Evolutionary conservation across 2,113 vertebrate genomes (phyloP).

Genomic region (Pelecanoides urinatrix): DNA sequence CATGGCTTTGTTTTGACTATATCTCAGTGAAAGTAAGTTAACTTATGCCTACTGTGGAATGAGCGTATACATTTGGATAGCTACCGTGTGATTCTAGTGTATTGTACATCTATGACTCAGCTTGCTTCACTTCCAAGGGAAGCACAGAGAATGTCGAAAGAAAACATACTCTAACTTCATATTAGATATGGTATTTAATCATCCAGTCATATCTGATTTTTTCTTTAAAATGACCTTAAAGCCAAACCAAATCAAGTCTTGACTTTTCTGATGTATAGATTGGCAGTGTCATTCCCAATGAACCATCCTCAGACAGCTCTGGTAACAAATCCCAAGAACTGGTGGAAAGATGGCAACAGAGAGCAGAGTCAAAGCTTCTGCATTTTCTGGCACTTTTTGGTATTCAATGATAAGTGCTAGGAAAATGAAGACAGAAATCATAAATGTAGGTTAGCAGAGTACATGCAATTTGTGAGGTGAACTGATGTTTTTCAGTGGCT

Average conservation of each 20-base stretch:
- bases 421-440: background rate
- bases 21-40: background rate
- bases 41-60: background rate
- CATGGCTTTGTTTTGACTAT: background rate
- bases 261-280: background rate
- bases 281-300: background rate
- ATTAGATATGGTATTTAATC: background rate
- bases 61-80: background rate
- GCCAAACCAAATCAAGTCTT: background rate
- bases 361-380: background rate
- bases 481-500: background rate
- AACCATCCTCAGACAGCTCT: background rate
- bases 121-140: background rate
- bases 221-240: background rate
- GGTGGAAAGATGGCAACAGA: background rate
- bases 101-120: background rate
- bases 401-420: background rate
- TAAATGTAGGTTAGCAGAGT: background rate
- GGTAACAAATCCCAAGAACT: background rate
- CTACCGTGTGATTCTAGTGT: fast-evolving
- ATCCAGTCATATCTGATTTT: background rate
- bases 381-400: background rate
- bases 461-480: background rate
- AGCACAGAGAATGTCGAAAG: background rate
- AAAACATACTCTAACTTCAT: background rate